phyloP scores from a whole-genome alignment of 2,888 invertebrate genomes.

The Microctonus brassicae region DNA sequence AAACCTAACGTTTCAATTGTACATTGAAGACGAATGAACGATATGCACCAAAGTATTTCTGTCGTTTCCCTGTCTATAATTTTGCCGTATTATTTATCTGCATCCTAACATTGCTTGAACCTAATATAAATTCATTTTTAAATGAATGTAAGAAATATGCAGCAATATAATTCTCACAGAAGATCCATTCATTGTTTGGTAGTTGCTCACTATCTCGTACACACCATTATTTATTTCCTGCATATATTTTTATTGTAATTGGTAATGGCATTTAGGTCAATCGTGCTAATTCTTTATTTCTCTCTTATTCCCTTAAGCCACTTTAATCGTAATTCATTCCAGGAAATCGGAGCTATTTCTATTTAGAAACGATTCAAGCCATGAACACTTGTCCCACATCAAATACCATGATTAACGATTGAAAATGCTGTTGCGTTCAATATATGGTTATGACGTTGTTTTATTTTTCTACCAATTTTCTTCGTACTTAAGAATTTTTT shows the following conservation, averaged over 20 bases:
- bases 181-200: too few species aligned
- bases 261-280: not conserved
- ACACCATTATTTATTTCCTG: not conserved
- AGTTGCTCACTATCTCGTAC: too few species aligned
- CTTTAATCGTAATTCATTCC: slow-evolving; percentile 19
- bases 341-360: slow-evolving; percentile 16
- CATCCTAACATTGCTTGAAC: not conserved
- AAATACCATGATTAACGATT: slow-evolving; percentile 21
- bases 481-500: not conserved
- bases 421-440: slow-evolving; percentile 21
- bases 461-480: not conserved
- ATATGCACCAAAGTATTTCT: too few species aligned
- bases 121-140: too few species aligned
- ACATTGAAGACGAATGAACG: not conserved
- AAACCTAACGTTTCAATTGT: not conserved
- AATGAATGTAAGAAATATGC: too few species aligned
- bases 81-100: too few species aligned
- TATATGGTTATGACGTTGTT: slow-evolving; percentile 5
- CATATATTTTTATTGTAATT: slow-evolving; percentile 19
- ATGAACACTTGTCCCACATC: not conserved
- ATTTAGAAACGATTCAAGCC: slow-evolving; percentile 21
- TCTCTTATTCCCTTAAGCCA: not conserved
- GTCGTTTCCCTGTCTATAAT: too few species aligned
- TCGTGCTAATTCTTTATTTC: not conserved
- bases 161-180: not conserved